A percentile compares a stretch with the other conserved stretches of the same genome.
phyloP scores from a whole-genome alignment of 2,888 invertebrate species.

The Apeira syringaria region DNA sequence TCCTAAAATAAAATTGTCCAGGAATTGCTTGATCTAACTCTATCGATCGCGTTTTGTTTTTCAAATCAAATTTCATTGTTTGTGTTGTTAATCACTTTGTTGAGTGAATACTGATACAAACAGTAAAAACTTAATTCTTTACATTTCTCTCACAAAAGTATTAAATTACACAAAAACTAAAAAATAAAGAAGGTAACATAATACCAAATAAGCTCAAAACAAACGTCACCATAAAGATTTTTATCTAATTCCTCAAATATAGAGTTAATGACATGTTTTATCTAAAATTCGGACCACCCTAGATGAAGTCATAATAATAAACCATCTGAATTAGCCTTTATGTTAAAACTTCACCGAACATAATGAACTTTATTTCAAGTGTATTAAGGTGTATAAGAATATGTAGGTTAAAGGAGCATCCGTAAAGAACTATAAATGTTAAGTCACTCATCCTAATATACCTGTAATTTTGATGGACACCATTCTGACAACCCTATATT shows the following conservation, averaged over 20 bases:
- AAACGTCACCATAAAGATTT: constrained; percentile 22
- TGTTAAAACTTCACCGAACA: constrained; percentile 3
- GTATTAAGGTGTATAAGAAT: constrained; percentile 1
- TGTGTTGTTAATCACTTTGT: too few species aligned
- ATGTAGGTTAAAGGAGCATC: not conserved
- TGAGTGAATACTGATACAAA: too few species aligned
- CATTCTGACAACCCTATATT: constrained; percentile 19
- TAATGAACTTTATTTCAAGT: constrained; percentile 13
- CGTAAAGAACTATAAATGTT: constrained; percentile 18
- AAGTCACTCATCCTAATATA: constrained; percentile 27
- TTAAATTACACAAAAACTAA: constrained; percentile 16
- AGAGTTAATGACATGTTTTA: constrained; percentile 23
- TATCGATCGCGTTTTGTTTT: too few species aligned
- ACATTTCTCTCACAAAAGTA: constrained; percentile 11
- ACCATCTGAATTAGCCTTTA: constrained; percentile 22
- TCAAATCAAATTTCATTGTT: too few species aligned
- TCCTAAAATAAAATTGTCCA: too few species aligned
- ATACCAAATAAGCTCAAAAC: constrained; percentile 27
- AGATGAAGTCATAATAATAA: constrained; percentile 12
- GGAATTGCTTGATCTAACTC: too few species aligned
- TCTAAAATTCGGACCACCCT: constrained; percentile 29
- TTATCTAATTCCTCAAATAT: constrained; percentile 29
- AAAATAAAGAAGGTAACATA: constrained; percentile 20
- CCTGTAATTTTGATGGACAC: constrained; percentile 29
- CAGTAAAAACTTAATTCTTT: too few species aligned